Evolutionary conservation across 2,888 invertebrate genomes (phyloP), one percentile per base, ranked within the genome.

Genomic region (Tuberolachnus salignus): DNA sequence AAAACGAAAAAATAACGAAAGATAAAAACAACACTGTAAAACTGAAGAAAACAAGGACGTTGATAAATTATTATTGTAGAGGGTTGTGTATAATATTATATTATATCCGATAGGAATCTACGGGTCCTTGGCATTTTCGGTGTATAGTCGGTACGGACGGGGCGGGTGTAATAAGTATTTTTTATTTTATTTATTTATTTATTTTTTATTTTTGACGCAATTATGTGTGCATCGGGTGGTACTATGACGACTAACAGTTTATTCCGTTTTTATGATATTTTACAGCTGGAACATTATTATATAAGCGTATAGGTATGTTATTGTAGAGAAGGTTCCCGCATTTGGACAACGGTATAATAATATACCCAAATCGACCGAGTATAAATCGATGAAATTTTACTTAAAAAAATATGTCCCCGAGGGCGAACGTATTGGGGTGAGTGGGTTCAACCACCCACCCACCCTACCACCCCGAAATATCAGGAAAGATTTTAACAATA

Each of bases 191-290:
- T n/a, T n/a, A n/a, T n/a, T n/a, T n/a, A n/a, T n/a, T n/a, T n/a
- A n/a, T n/a, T n/a, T 34, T 34, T 34, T 34, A 4, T 34, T 34
- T 34, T 78, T n/a, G 10, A 9, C 23, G 49, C 59, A 51, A 26
- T 61, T 21, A 49, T 72, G 21, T 23, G 61, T 44, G 44, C 34
- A 34, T 6, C 19, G 16, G n/a, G 21, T n/a, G 10, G 3, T 23
- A 34, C 51, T 21, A 21, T 34, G 11, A 59, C 59, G 44, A 51
- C 49, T 23, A 59, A 69, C 61, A 49, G 78, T 78, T 69, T 49
- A 78, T 78, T 78, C 34, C 78, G 69, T 69, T 69, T 78, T 78
- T 78, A 78, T 61, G 78, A 21, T 21, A 21, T 67, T 78, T 69
- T 59, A 49, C 67, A 51, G 69, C 46, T 23, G 61, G 51, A 72